These are phyloP conservation scores for Microplitis manilae DNA, from an alignment of 2,888 invertebrate genomes.

Conservation along the genomic window DNA sequence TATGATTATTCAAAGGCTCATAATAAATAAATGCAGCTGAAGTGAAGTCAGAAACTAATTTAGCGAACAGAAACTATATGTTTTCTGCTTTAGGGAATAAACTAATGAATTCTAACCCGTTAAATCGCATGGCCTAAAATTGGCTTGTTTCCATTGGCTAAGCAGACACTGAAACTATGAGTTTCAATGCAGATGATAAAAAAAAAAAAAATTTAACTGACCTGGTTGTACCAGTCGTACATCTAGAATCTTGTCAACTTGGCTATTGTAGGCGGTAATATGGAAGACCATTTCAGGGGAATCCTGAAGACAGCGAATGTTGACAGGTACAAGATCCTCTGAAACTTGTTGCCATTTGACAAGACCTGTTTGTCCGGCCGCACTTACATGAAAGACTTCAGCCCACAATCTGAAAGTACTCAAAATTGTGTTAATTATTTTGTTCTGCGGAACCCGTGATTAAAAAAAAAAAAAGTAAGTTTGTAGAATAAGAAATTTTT, in stretches of 20 bases:
- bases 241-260: constrained; percentile 98
- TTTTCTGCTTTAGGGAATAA: no score
- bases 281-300: constrained; percentile 97
- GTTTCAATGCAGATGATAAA: neutral
- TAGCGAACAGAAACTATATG: no score
- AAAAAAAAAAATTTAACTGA: constrained; percentile 69
- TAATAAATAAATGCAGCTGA: no score
- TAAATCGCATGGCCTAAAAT: no score
- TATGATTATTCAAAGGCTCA: no score
- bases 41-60: no score
- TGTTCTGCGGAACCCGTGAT: no score
- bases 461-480: no score
- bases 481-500: no score
- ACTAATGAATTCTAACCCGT: no score
- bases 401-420: constrained; percentile 89
- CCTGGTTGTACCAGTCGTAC: constrained; percentile 97
- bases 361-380: constrained; percentile 87
- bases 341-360: constrained; percentile 99
- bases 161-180: neutral
- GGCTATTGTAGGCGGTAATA: constrained; percentile 98
- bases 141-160: no score
- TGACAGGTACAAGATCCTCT: constrained; percentile 97
- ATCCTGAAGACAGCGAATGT: constrained; percentile 98
- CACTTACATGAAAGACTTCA: constrained; percentile 97
- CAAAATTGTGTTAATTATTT: constrained; percentile 31